Percentiles rank a stretch among this genome's conserved stretches.
Evolutionary conservation across 2,888 invertebrate genomes (phyloP).

Genomic region (Drosophila diplacantha): DNA sequence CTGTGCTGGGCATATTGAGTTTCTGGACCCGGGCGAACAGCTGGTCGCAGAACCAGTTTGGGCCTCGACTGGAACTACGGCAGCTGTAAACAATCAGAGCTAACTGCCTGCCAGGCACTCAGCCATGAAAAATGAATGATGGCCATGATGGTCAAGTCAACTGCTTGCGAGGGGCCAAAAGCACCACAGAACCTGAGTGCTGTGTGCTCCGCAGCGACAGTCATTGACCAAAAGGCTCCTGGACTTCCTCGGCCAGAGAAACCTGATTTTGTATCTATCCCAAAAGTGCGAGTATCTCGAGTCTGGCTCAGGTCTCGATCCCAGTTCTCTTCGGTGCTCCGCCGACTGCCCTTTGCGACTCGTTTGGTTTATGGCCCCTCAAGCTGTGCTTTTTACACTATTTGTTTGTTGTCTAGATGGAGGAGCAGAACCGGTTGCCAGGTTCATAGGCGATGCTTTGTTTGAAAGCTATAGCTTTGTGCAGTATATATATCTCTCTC

Average conservation of each 20-base stretch:
- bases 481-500: constrained; percentile 22
- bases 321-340: constrained; percentile 13
- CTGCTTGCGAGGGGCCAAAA: constrained; percentile 10
- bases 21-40: constrained; percentile 61
- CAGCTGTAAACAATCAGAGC: constrained; percentile 73
- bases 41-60: constrained; percentile 54
- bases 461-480: constrained; percentile 28
- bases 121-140: constrained; percentile 73
- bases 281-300: constrained; percentile 43
- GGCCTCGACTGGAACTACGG: constrained; percentile 50
- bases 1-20: constrained; percentile 68
- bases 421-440: constrained; percentile 61
- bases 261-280: constrained; percentile 50
- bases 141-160: constrained; percentile 57
- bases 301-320: constrained; percentile 28
- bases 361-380: constrained; percentile 66
- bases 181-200: constrained; percentile 7
- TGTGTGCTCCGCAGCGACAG: constrained; percentile 15
- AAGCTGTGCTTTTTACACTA: constrained; percentile 50
- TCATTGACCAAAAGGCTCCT: constrained; percentile 65
- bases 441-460: constrained; percentile 68
- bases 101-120: constrained; percentile 72
- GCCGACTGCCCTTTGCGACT: constrained; percentile 41
- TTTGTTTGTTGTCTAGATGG: constrained; percentile 50
- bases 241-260: constrained; percentile 36